A percentile compares a stretch with the other conserved stretches of the same genome.
Conservation (phyloP, 2,113 vertebrate genomes). For the Alligator mississippiensis region DNA sequence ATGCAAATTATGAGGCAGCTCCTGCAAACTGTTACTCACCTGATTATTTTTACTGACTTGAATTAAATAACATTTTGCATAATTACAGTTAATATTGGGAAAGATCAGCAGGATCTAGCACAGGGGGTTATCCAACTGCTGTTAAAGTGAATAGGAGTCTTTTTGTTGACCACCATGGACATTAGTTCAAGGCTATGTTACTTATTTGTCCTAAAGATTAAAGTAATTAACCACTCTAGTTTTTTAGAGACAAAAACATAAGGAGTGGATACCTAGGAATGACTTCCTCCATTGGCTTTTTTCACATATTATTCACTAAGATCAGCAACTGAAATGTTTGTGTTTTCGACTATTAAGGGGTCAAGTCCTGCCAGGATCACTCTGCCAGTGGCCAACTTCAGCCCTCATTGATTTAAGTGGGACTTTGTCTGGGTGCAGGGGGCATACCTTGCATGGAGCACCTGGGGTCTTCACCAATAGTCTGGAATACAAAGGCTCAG, state of each 20-base stretch:
- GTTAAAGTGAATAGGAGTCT: neutral
- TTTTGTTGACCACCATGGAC: neutral
- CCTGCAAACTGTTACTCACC: neutral
- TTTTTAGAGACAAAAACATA: neutral
- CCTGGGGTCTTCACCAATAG: neutral
- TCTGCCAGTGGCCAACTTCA: neutral
- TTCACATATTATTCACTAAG: neutral
- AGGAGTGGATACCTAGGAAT: neutral
- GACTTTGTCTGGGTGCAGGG: neutral
- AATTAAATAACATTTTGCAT: neutral
- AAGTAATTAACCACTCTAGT: neutral
- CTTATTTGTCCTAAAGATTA: neutral
- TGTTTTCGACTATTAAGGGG: neutral
- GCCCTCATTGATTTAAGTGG: neutral
- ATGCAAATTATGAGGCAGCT: neutral
- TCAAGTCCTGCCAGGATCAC: too few species aligned
- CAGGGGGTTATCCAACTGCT: neutral
- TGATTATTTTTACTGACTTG: neutral
- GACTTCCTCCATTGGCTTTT: neutral
- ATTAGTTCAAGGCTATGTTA: neutral
- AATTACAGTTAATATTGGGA: neutral
- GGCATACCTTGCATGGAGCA: neutral
- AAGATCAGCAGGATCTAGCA: neutral
- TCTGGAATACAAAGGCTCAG: conserved; percentile 12
- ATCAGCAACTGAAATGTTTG: neutral